Evolutionary conservation across 2,797 vertebrate species (phyloP), one percentile per base, ranked within the genome.

Genomic region (Pseudomugil gertrudae): DNA sequence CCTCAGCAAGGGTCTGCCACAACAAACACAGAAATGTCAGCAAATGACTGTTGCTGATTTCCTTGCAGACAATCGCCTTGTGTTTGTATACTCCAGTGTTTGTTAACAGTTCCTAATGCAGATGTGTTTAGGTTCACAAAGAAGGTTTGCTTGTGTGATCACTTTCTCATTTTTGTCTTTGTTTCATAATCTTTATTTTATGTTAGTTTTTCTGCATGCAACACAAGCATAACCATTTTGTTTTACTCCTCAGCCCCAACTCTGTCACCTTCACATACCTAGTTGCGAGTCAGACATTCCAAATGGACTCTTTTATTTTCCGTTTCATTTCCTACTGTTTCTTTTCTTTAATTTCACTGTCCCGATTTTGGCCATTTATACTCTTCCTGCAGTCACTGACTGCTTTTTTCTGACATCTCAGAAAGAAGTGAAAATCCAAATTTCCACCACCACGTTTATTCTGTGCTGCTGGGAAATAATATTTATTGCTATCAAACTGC

Each of bases 241-340:
- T 75, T 63, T 69, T 72, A 55, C 57, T 29, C 27, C 45, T 64
- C 17, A 23, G 29, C 54, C 52, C 23, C 58, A 50, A 53, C 65
- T 78, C 60, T 63, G 58, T 60, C 33, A 48, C 40, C 53, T 78
- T 76, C 27, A 24, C 52, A n/a, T 63, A 45, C 66, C 66, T 40
- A 21, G 56, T 51, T 69, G 78, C 81, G 69, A 81, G 65, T 88
- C 89, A 85, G 77, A 84, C 72, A 57, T 86, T 84, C 79, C 75
- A 65, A 33, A 48, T 23, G 38, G 55, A 78, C 81, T 72, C 72
- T 81, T 59, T 33, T 35, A 79, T 68, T 75, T 69, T 68, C 67
- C 66, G 33, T 76, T 76, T 84, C 84, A 43, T 9, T 79, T 78
- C 48, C 35, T 32, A 59, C 58, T 59, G n/a, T n/a, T 32, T 76